A percentile compares a stretch with the other conserved stretches of the same genome.
phyloP scores from a whole-genome alignment of 2,797 vertebrate genomes.

The Chelonia mydas region DNA sequence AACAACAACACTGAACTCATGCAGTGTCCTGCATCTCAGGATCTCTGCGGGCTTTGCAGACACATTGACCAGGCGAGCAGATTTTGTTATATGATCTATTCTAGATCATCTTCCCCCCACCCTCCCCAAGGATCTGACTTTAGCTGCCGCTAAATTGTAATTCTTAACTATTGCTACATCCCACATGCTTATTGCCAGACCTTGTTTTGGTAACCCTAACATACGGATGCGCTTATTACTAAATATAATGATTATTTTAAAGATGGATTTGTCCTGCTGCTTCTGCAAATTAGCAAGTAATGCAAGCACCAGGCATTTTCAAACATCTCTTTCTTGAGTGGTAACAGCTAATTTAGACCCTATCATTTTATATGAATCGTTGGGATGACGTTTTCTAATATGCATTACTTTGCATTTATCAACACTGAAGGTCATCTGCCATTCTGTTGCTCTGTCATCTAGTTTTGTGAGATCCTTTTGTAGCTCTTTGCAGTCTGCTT shows the following conservation, averaged over 20 bases:
- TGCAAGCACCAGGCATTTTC: background rate
- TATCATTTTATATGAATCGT: no score
- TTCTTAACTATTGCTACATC: background rate
- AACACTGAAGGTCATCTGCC: no score
- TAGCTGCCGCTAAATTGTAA: background rate
- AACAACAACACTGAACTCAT: background rate
- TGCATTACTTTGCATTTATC: no score
- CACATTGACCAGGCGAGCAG: background rate
- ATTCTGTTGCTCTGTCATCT: no score
- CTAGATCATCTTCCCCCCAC: background rate
- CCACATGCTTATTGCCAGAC: background rate
- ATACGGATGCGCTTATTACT: background rate
- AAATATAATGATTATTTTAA: background rate
- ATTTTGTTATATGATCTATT: background rate
- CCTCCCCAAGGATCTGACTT: background rate
- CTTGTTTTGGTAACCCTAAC: background rate
- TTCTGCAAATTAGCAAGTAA: background rate
- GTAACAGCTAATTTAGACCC: no score
- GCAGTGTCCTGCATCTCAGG: background rate
- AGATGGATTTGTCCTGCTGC: background rate
- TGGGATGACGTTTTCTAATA: no score
- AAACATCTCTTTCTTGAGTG: background rate
- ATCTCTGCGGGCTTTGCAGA: background rate
- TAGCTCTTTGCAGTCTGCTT: no score
- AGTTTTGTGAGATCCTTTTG: no score